Percentiles rank a stretch among this genome's conserved stretches.
Evolutionary conservation across 2,797 vertebrate species (phyloP).

Genomic region (Chromis chromis): DNA sequence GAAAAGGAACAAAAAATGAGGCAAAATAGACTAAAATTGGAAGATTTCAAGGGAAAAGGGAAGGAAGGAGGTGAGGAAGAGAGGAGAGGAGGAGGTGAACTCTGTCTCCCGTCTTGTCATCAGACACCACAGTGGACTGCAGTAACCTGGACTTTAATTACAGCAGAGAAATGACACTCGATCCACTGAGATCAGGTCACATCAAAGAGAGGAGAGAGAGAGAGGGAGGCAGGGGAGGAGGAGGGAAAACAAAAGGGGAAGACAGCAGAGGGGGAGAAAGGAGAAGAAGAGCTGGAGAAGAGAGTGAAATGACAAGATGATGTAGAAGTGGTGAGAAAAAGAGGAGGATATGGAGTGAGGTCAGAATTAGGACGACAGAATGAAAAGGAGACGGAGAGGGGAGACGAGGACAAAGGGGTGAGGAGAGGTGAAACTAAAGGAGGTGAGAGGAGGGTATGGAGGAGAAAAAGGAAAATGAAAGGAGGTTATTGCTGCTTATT

Average conservation of each 20-base stretch:
- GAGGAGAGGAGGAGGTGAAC: constrained; percentile 2
- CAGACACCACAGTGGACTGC: constrained; percentile 45
- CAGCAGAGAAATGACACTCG: constrained; percentile 64
- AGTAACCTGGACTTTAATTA: constrained; percentile 70
- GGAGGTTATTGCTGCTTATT: too few species aligned
- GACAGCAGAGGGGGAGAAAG: not conserved
- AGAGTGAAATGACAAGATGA: constrained; percentile 4
- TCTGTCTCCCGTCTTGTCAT: constrained; percentile 36
- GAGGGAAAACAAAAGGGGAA: not conserved
- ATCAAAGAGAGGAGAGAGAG: constrained; percentile 1
- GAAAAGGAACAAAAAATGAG: not conserved
- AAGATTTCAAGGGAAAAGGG: not conserved
- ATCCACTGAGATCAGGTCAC: constrained; percentile 64
- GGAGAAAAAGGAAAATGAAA: too few species aligned
- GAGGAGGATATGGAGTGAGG: not conserved
- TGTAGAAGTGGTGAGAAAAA: not conserved
- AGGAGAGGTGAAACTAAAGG: too few species aligned
- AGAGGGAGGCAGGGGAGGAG: not conserved
- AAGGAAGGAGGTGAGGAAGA: not conserved
- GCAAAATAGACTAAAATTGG: not conserved
- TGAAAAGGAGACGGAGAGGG: not conserved
- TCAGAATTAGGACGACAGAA: not conserved
- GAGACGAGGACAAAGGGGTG: too few species aligned
- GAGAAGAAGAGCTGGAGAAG: not conserved
- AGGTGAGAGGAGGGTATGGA: too few species aligned